These are phyloP conservation scores for Antitype chi DNA, from an alignment of 2,888 invertebrate species.

Conservation along the genomic window DNA sequence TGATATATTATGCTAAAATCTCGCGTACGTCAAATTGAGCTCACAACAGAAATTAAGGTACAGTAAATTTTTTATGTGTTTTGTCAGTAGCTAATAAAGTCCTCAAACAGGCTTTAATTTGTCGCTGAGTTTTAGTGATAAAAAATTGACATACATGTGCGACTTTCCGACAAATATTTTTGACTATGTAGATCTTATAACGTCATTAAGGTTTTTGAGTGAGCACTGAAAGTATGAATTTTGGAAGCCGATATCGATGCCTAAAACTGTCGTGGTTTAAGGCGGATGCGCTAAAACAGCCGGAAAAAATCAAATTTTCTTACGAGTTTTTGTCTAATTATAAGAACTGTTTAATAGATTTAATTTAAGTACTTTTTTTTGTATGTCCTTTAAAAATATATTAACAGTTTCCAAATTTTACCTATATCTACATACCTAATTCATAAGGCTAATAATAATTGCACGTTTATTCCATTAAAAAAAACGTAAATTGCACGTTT, in stretches of 20 bases:
- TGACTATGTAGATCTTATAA: not conserved
- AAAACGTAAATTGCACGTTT: too few species aligned
- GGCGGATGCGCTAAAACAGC: too few species aligned
- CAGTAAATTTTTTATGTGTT: slow-evolving; percentile 69
- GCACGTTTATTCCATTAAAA: too few species aligned
- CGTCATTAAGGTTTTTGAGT: not conserved
- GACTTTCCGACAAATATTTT: slow-evolving; percentile 10
- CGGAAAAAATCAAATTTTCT: too few species aligned
- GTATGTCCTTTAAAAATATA: too few species aligned
- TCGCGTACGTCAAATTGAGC: slow-evolving; percentile 65
- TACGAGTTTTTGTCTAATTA: too few species aligned
- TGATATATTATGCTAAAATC: slow-evolving; percentile 42
- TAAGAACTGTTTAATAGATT: too few species aligned
- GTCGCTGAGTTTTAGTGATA: slow-evolving; percentile 61
- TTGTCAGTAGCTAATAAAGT: slow-evolving; percentile 68
- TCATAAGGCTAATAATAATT: too few species aligned
- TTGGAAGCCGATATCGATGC: not conserved
- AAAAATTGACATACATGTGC: slow-evolving; percentile 51
- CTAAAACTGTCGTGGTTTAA: too few species aligned
- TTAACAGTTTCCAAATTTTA: too few species aligned
- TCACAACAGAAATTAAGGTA: slow-evolving; percentile 62
- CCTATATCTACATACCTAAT: too few species aligned
- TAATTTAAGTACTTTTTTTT: too few species aligned
- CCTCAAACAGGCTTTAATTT: slow-evolving; percentile 63
- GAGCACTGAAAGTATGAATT: not conserved